Evolutionary conservation across 2,888 invertebrate genomes (phyloP).

Genomic region (Drosophila sordidula): DNA sequence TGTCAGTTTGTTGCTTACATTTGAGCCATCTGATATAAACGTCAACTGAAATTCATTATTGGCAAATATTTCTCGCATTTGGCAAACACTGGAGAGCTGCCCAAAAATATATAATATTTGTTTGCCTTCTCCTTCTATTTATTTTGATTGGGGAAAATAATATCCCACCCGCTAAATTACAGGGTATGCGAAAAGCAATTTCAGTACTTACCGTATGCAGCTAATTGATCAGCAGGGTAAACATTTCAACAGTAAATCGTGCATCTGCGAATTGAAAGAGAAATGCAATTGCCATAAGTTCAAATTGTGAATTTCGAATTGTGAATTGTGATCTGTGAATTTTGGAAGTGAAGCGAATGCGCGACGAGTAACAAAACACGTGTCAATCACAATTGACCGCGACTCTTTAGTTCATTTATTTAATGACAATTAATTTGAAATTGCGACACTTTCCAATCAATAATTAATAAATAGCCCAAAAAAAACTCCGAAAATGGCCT

Average conservation of each 20-base stretch:
- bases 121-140: too few relatives aligned
- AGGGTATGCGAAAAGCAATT: conserved; percentile 9
- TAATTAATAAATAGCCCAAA: conserved; percentile 15
- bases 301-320: background rate
- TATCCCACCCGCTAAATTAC: too few relatives aligned
- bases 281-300: conserved; percentile 33
- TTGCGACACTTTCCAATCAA: conserved; percentile 67
- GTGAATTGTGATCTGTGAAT: background rate
- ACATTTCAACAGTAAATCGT: conserved; percentile 34
- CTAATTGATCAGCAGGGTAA: conserved; percentile 35
- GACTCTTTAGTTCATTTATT: conserved; percentile 24
- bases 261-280: conserved; percentile 24
- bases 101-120: conserved; percentile 12
- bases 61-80: conserved; percentile 23
- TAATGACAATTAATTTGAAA: conserved; percentile 66
- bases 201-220: conserved; percentile 39
- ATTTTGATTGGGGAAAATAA: too few relatives aligned
- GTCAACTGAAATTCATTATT: conserved; percentile 14
- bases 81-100: conserved; percentile 3
- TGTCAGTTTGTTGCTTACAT: background rate
- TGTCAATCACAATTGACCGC: conserved; percentile 36
- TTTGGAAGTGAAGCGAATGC: conserved; percentile 17
- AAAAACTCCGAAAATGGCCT: conserved; percentile 18
- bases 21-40: conserved; percentile 14
- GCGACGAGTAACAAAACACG: conserved; percentile 32